Evolutionary conservation across 23 tunicate species (phyloP), one percentile per base, ranked within the genome.

Genomic region (Corella eumyota): DNA sequence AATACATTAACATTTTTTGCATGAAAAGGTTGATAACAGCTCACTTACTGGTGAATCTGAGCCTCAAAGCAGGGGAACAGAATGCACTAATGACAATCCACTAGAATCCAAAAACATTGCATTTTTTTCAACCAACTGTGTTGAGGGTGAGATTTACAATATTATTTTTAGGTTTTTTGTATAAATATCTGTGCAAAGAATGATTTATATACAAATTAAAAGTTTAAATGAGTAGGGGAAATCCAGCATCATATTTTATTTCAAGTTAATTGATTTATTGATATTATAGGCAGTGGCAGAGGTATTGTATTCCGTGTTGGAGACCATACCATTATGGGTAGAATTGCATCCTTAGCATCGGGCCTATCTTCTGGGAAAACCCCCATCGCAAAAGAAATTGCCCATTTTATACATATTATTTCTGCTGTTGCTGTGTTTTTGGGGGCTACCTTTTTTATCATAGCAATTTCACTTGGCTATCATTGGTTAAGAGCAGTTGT

Each of bases 31-130:
- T 30, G 99, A 93, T 95, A 93, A 93, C 79, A 84, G 95, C 15
- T 93, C 99, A 0, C 80, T 93, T 44, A 93, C 99, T 34, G 99
- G 99, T 6, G 99, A 93, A 50, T 93, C 99, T 4, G 99, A 93
- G 47, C 99, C 99, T 5, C 99, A 93, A 62, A 56, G 74, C 37
- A 53, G 99, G n/a, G 61, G 71, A 23, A 69, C 95, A 1, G 99
- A 93, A 64, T 77, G 92, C 74, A 81, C 92, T 25, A 68, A 84
- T 48, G 57, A 52, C 25, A 78, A 93, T 58, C 95, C 90, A 2
- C 61, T 93, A 48, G 99, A 93, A 74, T 73, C 99, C 34, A 71
- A 73, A 32, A 93, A 93, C 81, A 72, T 93, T 49, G 99, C 90
- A 6, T 93, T 93, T 70, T 93, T 93, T 83, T 84, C 94, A 11